Evolutionary conservation across 2,888 invertebrate genomes (phyloP), one percentile per base, ranked within the genome.

Genomic region (Priapulus caudatus): DNA sequence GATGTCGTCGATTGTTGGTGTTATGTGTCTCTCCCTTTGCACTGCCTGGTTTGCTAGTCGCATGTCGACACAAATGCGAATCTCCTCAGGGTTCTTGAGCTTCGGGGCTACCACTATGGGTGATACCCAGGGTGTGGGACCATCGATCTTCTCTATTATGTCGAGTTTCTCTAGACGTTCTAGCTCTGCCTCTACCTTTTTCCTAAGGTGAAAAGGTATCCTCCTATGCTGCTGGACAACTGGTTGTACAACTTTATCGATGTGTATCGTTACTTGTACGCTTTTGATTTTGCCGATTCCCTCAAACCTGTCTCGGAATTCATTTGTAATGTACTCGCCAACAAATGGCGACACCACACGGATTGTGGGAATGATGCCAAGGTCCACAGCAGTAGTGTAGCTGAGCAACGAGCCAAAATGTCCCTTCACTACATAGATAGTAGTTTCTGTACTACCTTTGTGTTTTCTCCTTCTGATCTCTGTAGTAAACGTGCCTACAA

Each of bases 121-220:
- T 18, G 59, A 59, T 2, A 63, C 60, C 61, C 63, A 63, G 2
- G 61, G 61, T n/a, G 62, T 61, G 15, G 59, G 62, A 2, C 60
- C 63, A 45, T 52, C 55, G 20, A 61, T 59, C 33, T 48, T 51
- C 45, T 63, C 63, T 18, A 64, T 64, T 19, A 64, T 56, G 46
- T 60, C 62, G n/a, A 56, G 44, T 15, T 56, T 50, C 44, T 58
- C 52, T 4, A 60, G 53, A n/a, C 55, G 49, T 43, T 60, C 50
- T 15, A 62, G 48, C 49, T 64, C 57, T 45, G 56, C 19, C 50
- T 59, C 57, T 1, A 61, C 56, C 18, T 19, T 16, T 4, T 20
- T 21, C 15, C 49, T 5, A 10, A 45, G 16, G 18, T 45, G 45
- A 45, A 5, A 45, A 10, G 45, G 45, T 10, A 15, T 16, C 5